These are phyloP conservation scores for Chaenodraco wilsoni DNA, from an alignment of 2,797 vertebrate genomes.

Conservation along the genomic window DNA sequence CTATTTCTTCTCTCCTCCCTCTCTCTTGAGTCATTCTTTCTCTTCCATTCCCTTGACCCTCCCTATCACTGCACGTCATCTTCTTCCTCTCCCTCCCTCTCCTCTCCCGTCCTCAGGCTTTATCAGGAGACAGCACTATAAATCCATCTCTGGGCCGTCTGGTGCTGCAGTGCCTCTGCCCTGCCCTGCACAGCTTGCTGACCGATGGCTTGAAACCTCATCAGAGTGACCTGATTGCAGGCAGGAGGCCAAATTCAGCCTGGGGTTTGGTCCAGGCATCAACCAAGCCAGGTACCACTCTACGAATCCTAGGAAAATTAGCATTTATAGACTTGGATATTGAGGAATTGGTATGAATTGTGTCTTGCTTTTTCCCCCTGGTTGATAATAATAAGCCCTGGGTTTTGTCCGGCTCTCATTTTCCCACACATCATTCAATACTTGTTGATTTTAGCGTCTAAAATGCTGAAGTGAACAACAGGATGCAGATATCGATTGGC, in stretches of 20 bases:
- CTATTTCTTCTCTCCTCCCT: constrained; percentile 14
- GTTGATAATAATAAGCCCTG: constrained; percentile 32
- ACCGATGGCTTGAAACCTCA: constrained; percentile 93
- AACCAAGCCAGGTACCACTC: constrained; percentile 86
- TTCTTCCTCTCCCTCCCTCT: constrained; percentile 33
- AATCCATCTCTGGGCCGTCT: constrained; percentile 93
- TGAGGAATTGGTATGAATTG: constrained; percentile 10
- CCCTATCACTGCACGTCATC: constrained; percentile 42
- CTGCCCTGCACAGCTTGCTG: constrained; percentile 89
- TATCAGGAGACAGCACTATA: constrained; percentile 93
- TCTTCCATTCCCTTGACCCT: constrained; percentile 37
- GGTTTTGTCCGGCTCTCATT: constrained; percentile 20
- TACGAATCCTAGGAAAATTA: not conserved
- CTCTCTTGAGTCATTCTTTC: constrained; percentile 37
- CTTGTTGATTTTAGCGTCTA: constrained; percentile 41
- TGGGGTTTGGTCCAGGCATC: constrained; percentile 95
- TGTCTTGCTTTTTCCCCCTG: not conserved
- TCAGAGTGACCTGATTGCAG: constrained; percentile 95
- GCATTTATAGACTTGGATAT: not conserved
- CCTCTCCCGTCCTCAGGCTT: constrained; percentile 81
- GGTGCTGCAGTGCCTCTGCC: constrained; percentile 92
- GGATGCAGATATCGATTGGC: constrained; percentile 57
- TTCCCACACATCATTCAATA: constrained; percentile 42
- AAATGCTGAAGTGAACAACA: constrained; percentile 61
- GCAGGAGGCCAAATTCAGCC: constrained; percentile 90